phyloP scores from a whole-genome alignment of 2,797 vertebrate species.

The Manis crassicaudata region DNA sequence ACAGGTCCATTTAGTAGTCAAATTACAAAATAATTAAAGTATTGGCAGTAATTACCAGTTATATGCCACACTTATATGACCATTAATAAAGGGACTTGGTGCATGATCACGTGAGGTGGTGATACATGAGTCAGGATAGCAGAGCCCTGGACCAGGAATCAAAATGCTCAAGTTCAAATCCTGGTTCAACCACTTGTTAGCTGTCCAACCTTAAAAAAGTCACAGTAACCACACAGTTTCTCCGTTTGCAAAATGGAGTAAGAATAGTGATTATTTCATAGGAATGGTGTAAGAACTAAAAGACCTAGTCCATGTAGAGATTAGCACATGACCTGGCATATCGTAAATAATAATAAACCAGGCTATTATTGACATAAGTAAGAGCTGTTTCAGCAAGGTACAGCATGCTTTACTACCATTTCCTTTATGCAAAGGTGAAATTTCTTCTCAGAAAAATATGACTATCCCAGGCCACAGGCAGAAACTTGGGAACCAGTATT shows the following conservation, averaged over 20 bases:
- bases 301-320: not conserved
- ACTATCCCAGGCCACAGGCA: not conserved
- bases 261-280: conserved; percentile 7
- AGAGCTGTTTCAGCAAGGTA: not conserved
- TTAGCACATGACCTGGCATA: not conserved
- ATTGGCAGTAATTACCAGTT: not conserved
- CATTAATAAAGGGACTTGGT: not conserved
- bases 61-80: not conserved
- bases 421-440: not conserved
- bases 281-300: not conserved
- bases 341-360: conserved; percentile 15
- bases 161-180: not conserved
- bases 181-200: not conserved
- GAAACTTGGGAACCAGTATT: not conserved
- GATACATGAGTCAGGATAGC: not conserved
- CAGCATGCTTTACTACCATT: not conserved
- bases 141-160: not conserved
- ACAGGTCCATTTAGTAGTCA: not conserved
- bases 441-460: not conserved
- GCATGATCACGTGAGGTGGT: not conserved
- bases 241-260: conserved; percentile 4
- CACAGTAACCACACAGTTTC: not conserved
- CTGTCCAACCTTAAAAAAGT: conserved; percentile 12
- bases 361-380: not conserved
- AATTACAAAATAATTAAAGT: not conserved